Evolutionary conservation across 2,797 vertebrate species (phyloP), one percentile per base, ranked within the genome.

Genomic region (Sebastolobus alascanus): DNA sequence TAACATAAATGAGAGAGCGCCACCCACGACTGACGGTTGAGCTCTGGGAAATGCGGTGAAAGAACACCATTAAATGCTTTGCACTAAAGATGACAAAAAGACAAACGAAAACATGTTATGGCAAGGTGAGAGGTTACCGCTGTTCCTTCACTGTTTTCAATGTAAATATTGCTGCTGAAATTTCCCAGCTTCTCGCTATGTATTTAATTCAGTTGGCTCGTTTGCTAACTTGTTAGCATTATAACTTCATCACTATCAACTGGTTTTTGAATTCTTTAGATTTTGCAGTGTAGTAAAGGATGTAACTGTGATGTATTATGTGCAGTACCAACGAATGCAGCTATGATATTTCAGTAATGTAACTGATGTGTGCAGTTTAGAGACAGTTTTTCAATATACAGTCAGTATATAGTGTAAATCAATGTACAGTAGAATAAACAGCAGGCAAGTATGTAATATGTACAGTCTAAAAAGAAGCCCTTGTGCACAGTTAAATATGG

Each of bases 1-100:
- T 65, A 80, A 55, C 38, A 65, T 73, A 54, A 75, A 71, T 38
- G 73, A 50, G 31, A 68, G 65, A 76, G 46, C 6, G 11, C 46
- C 66, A 55, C 25, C 33, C 18, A 20, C 37, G 2, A 66, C 22
- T 77, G 31, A 63, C 20, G 37, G 61, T 4, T 37, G 59, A 61
- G 25, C 55, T 81, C 8, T 68, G 52, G 33, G 40, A 75, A 66
- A 61, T 2, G 75, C 22, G 7, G 7, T 22, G 14, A 43, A 31
- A 56, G 67, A 59, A 55, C 8, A 40, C 33, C 20, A 58, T 8
- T 55, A 83, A 70, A 71, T 61, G 35, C 29, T 70, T 68, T 58
- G 5, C 52, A 50, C 43, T 14, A 31, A 64, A 38, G 29, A 64
- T 33, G 67, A 67, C 33, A 68, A 75, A 68, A 8, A 66, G 27